Conservation (phyloP, 2,888 invertebrate species). For the Morpho helenor region DNA sequence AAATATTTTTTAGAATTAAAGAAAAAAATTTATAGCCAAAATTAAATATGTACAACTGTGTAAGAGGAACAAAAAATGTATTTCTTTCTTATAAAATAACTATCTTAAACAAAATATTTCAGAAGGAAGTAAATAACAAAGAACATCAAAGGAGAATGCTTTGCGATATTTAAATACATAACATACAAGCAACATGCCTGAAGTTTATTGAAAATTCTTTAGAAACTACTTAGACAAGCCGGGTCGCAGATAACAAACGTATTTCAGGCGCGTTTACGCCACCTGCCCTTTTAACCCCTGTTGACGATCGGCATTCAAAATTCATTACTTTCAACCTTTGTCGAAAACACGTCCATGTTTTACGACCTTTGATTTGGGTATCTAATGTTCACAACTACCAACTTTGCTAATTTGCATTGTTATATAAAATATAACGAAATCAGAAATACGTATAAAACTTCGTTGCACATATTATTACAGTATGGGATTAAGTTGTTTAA, state of each 20-base stretch:
- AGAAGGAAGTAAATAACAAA: neutral
- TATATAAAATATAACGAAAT: neutral
- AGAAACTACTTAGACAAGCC: neutral
- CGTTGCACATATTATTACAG: no score
- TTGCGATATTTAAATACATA: no score
- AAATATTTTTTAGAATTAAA: no score
- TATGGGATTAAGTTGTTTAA: no score
- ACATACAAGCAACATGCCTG: neutral
- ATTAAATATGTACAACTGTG: no score
- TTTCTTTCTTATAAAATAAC: no score
- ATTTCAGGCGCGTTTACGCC: slow-evolving; percentile 5
- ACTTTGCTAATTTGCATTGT: neutral
- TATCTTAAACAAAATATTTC: neutral
- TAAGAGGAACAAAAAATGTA: no score
- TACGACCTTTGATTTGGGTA: slow-evolving; percentile 3
- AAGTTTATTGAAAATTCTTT: slow-evolving; percentile 6
- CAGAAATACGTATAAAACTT: no score
- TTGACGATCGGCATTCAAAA: slow-evolving; percentile 3
- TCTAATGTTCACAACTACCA: slow-evolving; percentile 5
- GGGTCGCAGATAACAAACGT: neutral
- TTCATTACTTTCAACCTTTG: slow-evolving; percentile 14
- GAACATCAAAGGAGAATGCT: no score
- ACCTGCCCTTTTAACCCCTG: neutral
- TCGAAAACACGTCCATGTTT: slow-evolving; percentile 14
- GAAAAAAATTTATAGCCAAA: no score